Conservation (phyloP, 1,140 invertebrate species). For the Sarcophaga bullata region DNA sequence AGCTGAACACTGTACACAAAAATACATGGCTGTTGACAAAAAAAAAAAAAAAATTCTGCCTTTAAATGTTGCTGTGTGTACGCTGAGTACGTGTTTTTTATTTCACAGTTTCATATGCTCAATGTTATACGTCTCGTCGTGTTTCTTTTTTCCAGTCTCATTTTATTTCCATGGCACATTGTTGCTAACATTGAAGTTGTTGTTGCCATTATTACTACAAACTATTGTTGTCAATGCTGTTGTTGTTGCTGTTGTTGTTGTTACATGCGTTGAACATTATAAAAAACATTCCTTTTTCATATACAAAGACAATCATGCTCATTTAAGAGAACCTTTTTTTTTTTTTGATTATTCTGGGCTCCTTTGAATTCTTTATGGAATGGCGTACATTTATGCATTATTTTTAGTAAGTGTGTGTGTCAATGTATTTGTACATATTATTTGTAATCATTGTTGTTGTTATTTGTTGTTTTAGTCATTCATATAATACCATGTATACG, state of each 20-base stretch:
- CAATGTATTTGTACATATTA: background rate
- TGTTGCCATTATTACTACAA: too few species aligned
- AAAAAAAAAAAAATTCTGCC: too few species aligned
- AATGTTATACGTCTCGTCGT: too few species aligned
- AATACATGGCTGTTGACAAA: too few species aligned
- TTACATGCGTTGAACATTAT: constrained; percentile 4
- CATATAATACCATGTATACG: background rate
- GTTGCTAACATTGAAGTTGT: too few species aligned
- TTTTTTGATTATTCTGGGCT: too few species aligned
- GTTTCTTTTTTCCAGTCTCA: too few species aligned
- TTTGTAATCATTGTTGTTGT: background rate
- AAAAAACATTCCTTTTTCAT: constrained; percentile 16
- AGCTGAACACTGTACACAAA: too few species aligned
- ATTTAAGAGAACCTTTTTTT: background rate
- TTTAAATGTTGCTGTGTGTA: too few species aligned
- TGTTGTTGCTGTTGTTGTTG: background rate
- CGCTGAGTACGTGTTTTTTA: too few species aligned
- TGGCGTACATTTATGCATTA: background rate
- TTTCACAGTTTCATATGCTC: too few species aligned
- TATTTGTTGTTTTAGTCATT: background rate
- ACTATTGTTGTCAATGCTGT: background rate
- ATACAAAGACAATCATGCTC: constrained; percentile 15
- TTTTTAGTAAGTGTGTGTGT: background rate
- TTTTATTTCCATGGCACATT: too few species aligned
- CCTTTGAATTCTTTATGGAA: background rate